Evolutionary conservation across 2,888 invertebrate species (phyloP).

Genomic region (Drepana falcataria): DNA sequence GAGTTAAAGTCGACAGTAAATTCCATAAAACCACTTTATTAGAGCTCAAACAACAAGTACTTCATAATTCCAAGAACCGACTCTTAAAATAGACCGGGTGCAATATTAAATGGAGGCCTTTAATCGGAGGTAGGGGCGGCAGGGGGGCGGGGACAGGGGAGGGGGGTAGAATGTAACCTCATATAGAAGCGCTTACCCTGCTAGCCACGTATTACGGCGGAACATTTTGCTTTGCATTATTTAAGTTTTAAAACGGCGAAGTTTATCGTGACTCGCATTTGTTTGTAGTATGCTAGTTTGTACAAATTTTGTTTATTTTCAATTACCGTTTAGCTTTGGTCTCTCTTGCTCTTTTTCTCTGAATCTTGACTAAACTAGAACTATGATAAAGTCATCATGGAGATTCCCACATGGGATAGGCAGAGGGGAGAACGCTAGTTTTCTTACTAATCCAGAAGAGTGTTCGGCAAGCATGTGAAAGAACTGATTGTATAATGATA

Average conservation of each 20-base stretch:
- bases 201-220: slow-evolving; percentile 2
- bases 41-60: background rate
- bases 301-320: background rate
- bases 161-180: slow-evolving; percentile 7
- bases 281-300: background rate
- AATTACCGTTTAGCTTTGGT: too few relatives aligned
- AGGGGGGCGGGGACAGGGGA: background rate
- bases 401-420: too few relatives aligned
- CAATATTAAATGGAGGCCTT: slow-evolving; percentile 13
- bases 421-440: too few relatives aligned
- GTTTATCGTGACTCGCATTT: background rate
- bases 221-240: slow-evolving; percentile 1
- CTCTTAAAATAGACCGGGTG: slow-evolving; percentile 4
- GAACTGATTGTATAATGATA: too few relatives aligned
- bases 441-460: too few relatives aligned
- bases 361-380: too few relatives aligned
- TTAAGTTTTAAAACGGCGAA: background rate
- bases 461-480: too few relatives aligned
- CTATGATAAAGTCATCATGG: too few relatives aligned
- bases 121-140: slow-evolving; percentile 8
- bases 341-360: too few relatives aligned
- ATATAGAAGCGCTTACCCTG: slow-evolving; percentile 1
- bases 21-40: background rate
- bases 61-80: background rate
- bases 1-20: background rate